Conservation (phyloP, 2,797 vertebrate species). For the Okamejei kenojei region DNA sequence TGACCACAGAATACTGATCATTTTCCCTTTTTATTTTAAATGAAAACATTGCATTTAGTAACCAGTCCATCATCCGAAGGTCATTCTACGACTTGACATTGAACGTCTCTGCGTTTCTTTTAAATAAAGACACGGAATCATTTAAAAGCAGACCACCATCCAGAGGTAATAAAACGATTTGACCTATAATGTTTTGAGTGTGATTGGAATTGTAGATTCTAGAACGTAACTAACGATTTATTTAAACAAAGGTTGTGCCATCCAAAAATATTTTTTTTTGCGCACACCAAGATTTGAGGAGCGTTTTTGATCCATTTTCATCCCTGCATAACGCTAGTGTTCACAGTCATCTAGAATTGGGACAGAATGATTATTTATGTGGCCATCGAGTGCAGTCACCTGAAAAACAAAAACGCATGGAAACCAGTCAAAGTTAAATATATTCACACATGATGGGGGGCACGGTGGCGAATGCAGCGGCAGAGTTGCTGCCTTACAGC, state of each 20-base stretch:
- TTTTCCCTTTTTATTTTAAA: conserved; percentile 24
- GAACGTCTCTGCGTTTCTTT: conserved; percentile 7
- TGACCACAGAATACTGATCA: conserved; percentile 21
- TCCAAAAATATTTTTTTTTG: conserved; percentile 48
- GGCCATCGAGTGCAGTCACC: conserved; percentile 62
- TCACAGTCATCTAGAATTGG: conserved; percentile 59
- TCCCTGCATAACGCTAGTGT: conserved; percentile 55
- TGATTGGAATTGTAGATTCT: neutral
- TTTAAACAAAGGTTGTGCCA: conserved; percentile 41
- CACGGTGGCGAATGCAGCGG: too few relatives aligned
- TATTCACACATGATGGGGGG: neutral
- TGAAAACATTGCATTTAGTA: neutral
- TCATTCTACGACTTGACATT: neutral
- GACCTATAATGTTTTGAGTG: neutral
- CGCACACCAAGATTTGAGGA: conserved; percentile 43
- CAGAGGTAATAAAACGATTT: too few relatives aligned
- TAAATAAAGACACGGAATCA: neutral
- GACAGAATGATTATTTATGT: conserved; percentile 70
- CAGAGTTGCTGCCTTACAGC: too few relatives aligned
- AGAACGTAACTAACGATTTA: conserved; percentile 1
- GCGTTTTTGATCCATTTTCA: neutral
- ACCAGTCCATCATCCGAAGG: neutral
- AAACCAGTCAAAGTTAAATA: neutral
- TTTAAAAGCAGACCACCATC: neutral
- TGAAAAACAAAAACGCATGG: conserved; percentile 46